These are phyloP conservation scores for Mylabris sibirica DNA, from an alignment of 2,888 invertebrate genomes.

Conservation along the genomic window DNA sequence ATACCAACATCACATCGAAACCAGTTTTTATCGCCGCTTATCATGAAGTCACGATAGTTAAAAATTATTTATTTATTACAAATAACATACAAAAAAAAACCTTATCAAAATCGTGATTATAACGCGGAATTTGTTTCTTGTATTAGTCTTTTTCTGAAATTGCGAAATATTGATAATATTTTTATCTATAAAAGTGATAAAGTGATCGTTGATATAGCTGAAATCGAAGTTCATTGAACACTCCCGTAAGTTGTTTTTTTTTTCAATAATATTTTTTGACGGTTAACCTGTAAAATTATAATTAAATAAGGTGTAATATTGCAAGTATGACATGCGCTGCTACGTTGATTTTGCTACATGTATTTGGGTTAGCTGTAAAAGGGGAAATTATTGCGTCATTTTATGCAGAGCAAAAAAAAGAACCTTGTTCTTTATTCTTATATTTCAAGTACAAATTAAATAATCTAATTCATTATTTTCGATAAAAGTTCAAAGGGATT, in stretches of 20 bases:
- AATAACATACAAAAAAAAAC: neutral
- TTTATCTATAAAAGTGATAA: neutral
- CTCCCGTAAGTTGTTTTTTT: neutral
- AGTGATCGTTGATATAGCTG: neutral
- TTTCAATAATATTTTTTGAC: too few species aligned
- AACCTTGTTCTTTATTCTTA: neutral
- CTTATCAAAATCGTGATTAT: neutral
- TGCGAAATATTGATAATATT: constrained; percentile 1
- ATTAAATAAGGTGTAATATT: neutral
- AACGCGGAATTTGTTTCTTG: neutral
- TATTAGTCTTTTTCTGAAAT: neutral
- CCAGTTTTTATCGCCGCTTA: constrained; percentile 2
- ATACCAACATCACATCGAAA: neutral
- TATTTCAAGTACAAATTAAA: neutral
- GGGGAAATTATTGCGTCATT: neutral
- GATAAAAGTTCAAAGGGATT: constrained; percentile 8
- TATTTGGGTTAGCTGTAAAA: neutral
- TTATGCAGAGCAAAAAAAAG: neutral
- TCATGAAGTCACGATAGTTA: neutral
- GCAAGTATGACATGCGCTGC: neutral
- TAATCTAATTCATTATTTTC: neutral
- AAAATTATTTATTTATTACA: neutral
- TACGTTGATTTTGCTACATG: neutral
- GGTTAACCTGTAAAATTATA: neutral
- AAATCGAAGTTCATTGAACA: neutral